phyloP scores from a whole-genome alignment of 2,888 invertebrate genomes.

The Acanthococcus lagerstroemiae region DNA sequence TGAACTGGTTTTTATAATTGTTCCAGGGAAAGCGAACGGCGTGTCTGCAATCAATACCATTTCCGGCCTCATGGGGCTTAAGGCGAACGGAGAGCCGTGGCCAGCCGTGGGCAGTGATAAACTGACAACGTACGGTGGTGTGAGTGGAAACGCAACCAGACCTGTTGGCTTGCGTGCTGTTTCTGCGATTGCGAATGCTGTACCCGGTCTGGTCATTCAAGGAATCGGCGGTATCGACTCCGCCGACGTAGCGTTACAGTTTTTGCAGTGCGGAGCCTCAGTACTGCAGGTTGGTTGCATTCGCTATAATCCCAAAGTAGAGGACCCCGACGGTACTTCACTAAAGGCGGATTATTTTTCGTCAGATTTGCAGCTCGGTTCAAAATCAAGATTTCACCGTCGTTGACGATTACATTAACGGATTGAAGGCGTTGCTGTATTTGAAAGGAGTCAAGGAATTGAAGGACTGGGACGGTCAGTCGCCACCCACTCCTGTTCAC shows the following conservation, averaged over 20 bases:
- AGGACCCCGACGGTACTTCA: no score
- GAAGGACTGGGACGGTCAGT: constrained; percentile 84
- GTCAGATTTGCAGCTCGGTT: constrained; percentile 81
- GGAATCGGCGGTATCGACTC: constrained; percentile 97
- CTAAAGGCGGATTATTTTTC: neutral
- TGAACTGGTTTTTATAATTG: constrained; percentile 14
- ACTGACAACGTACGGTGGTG: constrained; percentile 86
- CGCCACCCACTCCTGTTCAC: constrained; percentile 78
- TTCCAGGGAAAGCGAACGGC: constrained; percentile 75
- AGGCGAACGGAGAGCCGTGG: constrained; percentile 76
- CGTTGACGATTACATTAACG: constrained; percentile 86
- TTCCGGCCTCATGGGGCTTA: constrained; percentile 88
- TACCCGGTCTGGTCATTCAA: constrained; percentile 84
- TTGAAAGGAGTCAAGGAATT: constrained; percentile 56
- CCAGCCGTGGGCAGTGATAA: constrained; percentile 56
- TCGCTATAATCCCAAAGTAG: neutral
- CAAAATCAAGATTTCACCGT: constrained; percentile 98
- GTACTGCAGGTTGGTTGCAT: constrained; percentile 62
- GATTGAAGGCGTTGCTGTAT: constrained; percentile 77
- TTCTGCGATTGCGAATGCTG: constrained; percentile 68
- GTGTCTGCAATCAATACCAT: constrained; percentile 98
- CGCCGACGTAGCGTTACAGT: constrained; percentile 90
- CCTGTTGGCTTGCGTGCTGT: constrained; percentile 89
- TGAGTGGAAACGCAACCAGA: constrained; percentile 86
- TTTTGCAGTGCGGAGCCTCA: constrained; percentile 83